Percentiles rank a stretch among this genome's conserved stretches.
Evolutionary conservation across 2,888 invertebrate species (phyloP).

Genomic region (Neoascia interrupta): DNA sequence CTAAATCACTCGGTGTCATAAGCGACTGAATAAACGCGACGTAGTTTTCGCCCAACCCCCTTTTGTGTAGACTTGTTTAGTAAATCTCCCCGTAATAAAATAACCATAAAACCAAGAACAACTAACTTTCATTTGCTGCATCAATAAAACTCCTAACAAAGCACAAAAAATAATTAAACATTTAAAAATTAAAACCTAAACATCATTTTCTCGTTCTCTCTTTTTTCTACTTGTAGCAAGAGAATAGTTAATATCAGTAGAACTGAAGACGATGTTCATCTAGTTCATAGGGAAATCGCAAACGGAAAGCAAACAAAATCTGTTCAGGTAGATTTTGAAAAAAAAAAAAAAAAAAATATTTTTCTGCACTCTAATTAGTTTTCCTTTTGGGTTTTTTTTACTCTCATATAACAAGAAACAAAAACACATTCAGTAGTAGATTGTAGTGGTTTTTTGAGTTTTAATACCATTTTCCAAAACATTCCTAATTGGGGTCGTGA

Average conservation of each 20-base stretch:
- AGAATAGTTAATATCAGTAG: slow-evolving; percentile 87
- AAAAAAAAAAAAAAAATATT: slow-evolving; percentile 28
- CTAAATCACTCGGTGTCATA: no score
- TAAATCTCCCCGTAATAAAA: slow-evolving; percentile 32
- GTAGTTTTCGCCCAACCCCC: no score
- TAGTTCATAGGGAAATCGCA: slow-evolving; percentile 87
- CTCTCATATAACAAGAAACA: slow-evolving; percentile 28
- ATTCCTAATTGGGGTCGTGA: slow-evolving; percentile 34
- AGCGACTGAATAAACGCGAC: no score
- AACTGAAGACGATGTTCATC: slow-evolving; percentile 87
- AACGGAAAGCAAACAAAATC: slow-evolving; percentile 87
- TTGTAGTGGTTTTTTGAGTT: slow-evolving; percentile 47
- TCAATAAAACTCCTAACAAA: slow-evolving; percentile 21
- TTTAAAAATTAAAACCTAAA: slow-evolving; percentile 35
- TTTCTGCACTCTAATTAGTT: slow-evolving; percentile 67
- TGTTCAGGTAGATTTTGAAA: slow-evolving; percentile 83
- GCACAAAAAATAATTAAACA: slow-evolving; percentile 32
- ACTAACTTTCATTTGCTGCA: slow-evolving; percentile 53
- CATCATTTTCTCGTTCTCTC: slow-evolving; percentile 65
- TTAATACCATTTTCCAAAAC: slow-evolving; percentile 35
- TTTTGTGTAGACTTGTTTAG: no score
- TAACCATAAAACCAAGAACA: slow-evolving; percentile 31
- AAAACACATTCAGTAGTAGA: slow-evolving; percentile 41
- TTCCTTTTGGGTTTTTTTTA: slow-evolving; percentile 53
- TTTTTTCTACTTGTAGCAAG: slow-evolving; percentile 82